These are phyloP conservation scores for Phyto melanocephala DNA, from an alignment of 2,888 invertebrate species.

Conservation along the genomic window DNA sequence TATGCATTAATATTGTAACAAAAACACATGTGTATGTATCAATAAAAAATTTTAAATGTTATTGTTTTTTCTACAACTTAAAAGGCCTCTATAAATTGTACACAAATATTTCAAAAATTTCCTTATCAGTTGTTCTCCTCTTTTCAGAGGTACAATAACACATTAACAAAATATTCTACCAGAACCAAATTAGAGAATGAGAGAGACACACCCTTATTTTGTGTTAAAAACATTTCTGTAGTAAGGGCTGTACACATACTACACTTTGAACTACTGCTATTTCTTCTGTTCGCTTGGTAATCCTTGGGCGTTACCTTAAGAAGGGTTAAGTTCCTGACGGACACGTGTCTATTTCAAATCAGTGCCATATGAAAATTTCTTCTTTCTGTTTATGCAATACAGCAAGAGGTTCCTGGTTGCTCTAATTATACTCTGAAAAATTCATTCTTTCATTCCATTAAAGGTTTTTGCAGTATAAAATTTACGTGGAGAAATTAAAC, in stretches of 20 bases:
- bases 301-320: constrained; percentile 80
- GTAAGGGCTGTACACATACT: constrained; percentile 28
- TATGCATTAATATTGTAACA: no score
- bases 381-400: background rate
- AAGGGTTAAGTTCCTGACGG: constrained; percentile 79
- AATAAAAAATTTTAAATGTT: no score
- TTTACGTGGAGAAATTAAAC: constrained; percentile 33
- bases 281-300: constrained; percentile 74
- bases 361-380: constrained; percentile 28
- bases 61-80: no score
- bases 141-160: background rate
- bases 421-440: background rate
- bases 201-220: constrained; percentile 57
- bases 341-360: constrained; percentile 76
- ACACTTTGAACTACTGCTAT: background rate
- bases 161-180: background rate
- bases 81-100: no score
- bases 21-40: no score
- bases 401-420: background rate
- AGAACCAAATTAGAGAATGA: constrained; percentile 1
- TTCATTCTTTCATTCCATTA: background rate
- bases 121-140: no score
- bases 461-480: constrained; percentile 24
- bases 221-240: background rate
- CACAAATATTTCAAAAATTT: no score